phyloP scores from a whole-genome alignment of 2,888 invertebrate species.

The Melieria crassipennis region DNA sequence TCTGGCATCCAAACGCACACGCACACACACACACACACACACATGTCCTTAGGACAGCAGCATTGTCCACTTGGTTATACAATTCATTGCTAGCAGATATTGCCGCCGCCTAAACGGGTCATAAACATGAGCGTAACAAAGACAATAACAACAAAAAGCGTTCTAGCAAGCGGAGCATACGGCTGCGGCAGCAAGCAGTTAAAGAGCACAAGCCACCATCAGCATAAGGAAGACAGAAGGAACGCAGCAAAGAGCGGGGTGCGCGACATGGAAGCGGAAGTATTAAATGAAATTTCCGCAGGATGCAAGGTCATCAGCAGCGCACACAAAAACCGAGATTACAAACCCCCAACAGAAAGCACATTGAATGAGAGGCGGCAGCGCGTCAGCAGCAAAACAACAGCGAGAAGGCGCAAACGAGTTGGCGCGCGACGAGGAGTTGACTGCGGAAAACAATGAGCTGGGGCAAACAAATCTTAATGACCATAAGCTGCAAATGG shows the following conservation, averaged over 20 bases:
- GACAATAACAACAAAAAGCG: slow-evolving; percentile 8
- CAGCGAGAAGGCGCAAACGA: not conserved
- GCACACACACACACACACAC: too few relatives aligned
- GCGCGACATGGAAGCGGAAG: not conserved
- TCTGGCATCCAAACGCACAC: too few relatives aligned
- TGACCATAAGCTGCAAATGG: slow-evolving; percentile 33
- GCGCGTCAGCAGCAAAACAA: slow-evolving; percentile 1
- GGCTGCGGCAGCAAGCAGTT: not conserved
- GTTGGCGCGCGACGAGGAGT: not conserved
- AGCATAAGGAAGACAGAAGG: not conserved
- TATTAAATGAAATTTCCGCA: slow-evolving; percentile 29
- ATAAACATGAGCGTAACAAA: not conserved
- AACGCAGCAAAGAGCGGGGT: not conserved
- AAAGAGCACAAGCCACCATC: slow-evolving; percentile 15
- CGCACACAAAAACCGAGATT: slow-evolving; percentile 23
- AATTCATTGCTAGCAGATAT: too few relatives aligned
- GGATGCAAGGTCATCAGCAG: slow-evolving; percentile 30
- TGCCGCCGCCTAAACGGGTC: not conserved
- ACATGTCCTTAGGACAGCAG: too few relatives aligned
- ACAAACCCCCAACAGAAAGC: slow-evolving; percentile 4
- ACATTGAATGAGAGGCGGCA: not conserved
- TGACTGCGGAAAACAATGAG: slow-evolving; percentile 23
- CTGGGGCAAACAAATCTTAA: slow-evolving; percentile 29
- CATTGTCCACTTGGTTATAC: too few relatives aligned
- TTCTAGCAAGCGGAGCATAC: not conserved